phyloP scores from a whole-genome alignment of 1,140 invertebrate genomes.

The Drosophila dunni region DNA sequence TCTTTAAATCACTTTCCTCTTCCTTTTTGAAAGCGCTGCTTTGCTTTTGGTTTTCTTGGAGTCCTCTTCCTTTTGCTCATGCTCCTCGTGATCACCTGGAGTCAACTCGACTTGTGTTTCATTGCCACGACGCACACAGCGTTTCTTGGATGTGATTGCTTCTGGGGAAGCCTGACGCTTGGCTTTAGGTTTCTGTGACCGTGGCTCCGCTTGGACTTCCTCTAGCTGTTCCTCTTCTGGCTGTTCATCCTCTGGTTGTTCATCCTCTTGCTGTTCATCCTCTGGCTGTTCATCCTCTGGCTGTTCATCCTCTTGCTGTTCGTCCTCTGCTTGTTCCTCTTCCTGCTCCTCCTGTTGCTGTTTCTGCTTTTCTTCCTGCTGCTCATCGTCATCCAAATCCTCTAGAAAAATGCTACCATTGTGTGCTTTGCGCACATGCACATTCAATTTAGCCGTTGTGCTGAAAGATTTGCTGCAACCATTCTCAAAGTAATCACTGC shows the following conservation, averaged over 20 bases:
- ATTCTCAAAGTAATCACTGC: slow-evolving; percentile 42
- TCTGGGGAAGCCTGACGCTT: not conserved
- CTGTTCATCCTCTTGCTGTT: slow-evolving; percentile 29
- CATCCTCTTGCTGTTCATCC: not conserved
- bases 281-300: slow-evolving; percentile 22
- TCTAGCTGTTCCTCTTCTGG: slow-evolving; percentile 31
- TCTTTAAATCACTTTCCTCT: not conserved
- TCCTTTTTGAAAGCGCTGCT: slow-evolving; percentile 5
- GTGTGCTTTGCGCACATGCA: slow-evolving; percentile 61
- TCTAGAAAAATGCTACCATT: slow-evolving; percentile 21
- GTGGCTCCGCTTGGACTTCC: not conserved
- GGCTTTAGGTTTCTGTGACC: not conserved
- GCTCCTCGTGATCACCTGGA: slow-evolving; percentile 16
- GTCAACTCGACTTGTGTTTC: slow-evolving; percentile 54
- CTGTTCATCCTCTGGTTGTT: slow-evolving; percentile 41
- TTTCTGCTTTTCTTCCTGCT: slow-evolving; percentile 23
- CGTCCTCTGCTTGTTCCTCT: slow-evolving; percentile 37
- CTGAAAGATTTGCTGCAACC: slow-evolving; percentile 57
- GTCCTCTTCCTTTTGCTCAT: slow-evolving; percentile 23
- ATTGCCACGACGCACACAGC: slow-evolving; percentile 29
- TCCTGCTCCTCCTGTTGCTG: slow-evolving; percentile 19
- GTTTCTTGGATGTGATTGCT: slow-evolving; percentile 50
- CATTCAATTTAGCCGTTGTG: slow-evolving; percentile 40
- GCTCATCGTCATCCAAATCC: slow-evolving; percentile 39
- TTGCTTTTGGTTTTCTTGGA: not conserved